Base-by-base conservation (phyloP, 2,888 invertebrate genomes). In the Anoncus sp. region DNA sequence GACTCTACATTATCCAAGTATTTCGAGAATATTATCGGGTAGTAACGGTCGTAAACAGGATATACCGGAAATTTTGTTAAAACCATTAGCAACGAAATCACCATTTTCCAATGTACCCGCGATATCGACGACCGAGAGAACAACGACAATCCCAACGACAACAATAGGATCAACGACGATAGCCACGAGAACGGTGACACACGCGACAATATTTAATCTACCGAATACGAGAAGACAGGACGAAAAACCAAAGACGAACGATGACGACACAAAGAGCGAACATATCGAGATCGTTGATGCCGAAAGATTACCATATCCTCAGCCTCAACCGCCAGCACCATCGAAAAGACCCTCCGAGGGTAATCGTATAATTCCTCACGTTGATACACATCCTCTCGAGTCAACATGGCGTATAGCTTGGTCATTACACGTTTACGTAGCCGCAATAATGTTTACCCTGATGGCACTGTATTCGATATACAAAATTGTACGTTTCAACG, bases 341-440 rank as follows among this genome's bases (percentile, higher is more conserved):
- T 88, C 90, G 35, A 89, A 87, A 75, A 83, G 83, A 59, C 90
- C 90, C 45, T 67, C 77, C 40, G 77, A 78, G 18, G 79, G 75
- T 14, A 84, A 88, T 27, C 84, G 82, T 18, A 80, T 83, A 24
- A 84, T 93, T 0, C 87, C 89, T 6, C 92, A 92, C 81, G 90
- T 93, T 18, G 92, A 93, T 1, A 85, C 86, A n/a, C 88, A 89
- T 82, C 87, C 89, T 7, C 75, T 88, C 14, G 93, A 93, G 1
- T 92, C 92, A 0, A 95, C 96, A 0, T 96, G 97, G 95, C 94
- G 96, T 0, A 95, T 97, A 82, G 97, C 97, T 1, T 98, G 98
- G 98, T 96, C 97, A 86, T 94, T 98, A 9, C 98, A 98, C 89
- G 96, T 98, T 5, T 98, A 98, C 92, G 92, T 97, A 47, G 96